Conservation (phyloP, 2,113 vertebrate genomes). For the Mesembrinibis cayennensis region DNA sequence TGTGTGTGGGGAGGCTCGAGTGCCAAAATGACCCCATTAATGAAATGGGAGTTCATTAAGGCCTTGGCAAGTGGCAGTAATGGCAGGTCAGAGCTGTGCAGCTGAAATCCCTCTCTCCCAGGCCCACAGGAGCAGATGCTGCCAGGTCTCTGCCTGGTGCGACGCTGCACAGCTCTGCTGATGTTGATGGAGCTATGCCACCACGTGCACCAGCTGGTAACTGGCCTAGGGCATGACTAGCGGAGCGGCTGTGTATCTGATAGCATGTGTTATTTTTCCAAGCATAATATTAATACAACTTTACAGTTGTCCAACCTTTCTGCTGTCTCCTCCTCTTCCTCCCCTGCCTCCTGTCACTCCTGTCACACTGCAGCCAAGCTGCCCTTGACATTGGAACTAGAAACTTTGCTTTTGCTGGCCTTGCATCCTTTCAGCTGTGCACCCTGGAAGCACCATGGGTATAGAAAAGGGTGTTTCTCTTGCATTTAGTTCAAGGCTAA, state of each 20-base stretch:
- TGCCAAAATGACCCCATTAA: rapidly evolving
- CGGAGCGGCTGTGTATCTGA: rapidly evolving
- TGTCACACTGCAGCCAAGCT: not conserved
- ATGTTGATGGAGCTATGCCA: not conserved
- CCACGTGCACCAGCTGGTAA: not conserved
- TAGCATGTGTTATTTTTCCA: not conserved
- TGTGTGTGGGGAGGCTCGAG: rapidly evolving
- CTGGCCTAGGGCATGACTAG: not conserved
- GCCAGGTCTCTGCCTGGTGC: not conserved
- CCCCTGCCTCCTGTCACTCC: not conserved
- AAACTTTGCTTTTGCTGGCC: conserved; percentile 8
- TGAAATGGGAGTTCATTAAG: rapidly evolving
- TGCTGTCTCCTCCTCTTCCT: not conserved
- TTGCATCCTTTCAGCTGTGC: not conserved
- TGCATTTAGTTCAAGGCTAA: not conserved
- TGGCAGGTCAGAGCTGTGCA: not conserved
- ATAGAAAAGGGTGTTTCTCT: not conserved
- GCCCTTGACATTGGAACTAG: not conserved
- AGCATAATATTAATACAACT: not conserved
- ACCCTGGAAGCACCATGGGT: not conserved
- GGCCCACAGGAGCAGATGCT: not conserved
- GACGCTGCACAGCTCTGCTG: not conserved
- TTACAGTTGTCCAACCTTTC: not conserved
- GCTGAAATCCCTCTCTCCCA: not conserved
- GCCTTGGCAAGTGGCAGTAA: not conserved